phyloP scores from a whole-genome alignment of 2,888 invertebrate species.

The Steromphala cineraria region DNA sequence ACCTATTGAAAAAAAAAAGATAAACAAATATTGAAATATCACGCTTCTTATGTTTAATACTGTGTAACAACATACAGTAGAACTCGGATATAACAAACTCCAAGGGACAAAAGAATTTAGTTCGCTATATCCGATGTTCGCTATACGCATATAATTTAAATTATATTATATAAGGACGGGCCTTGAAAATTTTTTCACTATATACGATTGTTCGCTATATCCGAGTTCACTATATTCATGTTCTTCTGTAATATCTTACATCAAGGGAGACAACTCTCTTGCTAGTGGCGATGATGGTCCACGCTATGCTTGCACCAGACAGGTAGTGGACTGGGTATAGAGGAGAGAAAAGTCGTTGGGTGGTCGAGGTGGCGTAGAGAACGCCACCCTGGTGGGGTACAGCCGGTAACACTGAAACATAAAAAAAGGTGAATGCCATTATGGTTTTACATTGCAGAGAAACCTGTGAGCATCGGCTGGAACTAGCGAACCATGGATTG shows the following conservation, averaged over 20 bases:
- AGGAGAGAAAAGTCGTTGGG: conserved; percentile 43
- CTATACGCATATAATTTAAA: too few species aligned
- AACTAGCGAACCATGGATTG: neutral
- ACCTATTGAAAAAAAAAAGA: too few species aligned
- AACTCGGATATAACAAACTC: too few species aligned
- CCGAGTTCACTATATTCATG: too few species aligned
- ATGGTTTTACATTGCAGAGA: conserved; percentile 23
- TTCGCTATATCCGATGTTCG: too few species aligned
- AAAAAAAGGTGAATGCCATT: neutral
- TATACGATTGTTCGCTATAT: too few species aligned
- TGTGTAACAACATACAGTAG: too few species aligned
- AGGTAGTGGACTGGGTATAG: conserved; percentile 49
- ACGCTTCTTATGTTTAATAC: too few species aligned
- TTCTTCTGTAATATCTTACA: conserved; percentile 77
- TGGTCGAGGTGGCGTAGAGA: conserved; percentile 32
- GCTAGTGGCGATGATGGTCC: conserved; percentile 91
- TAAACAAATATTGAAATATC: too few species aligned
- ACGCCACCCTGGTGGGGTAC: conserved; percentile 38
- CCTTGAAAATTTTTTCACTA: too few species aligned
- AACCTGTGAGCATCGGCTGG: conserved; percentile 20
- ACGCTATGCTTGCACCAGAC: conserved; percentile 92
- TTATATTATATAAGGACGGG: too few species aligned
- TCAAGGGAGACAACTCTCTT: conserved; percentile 95
- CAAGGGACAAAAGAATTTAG: too few species aligned
- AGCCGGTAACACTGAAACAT: conserved; percentile 23